Evolutionary conservation across 2,113 vertebrate genomes (phyloP).

Genomic region (Mesocricetus auratus): DNA sequence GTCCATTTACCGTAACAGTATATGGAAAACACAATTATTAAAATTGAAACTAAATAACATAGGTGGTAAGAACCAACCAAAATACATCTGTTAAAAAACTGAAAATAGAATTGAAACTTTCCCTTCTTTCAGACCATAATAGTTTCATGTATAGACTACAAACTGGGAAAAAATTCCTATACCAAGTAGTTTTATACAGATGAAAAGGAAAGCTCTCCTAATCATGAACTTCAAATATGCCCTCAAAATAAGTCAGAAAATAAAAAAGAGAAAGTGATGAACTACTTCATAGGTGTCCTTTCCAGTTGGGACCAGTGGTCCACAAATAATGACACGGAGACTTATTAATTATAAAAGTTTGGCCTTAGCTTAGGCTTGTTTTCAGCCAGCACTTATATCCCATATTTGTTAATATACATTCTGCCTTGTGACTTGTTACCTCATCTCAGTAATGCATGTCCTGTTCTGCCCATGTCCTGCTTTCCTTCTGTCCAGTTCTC

Average conservation of each 20-base stretch:
- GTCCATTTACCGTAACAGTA: background rate
- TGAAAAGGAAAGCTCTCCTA: background rate
- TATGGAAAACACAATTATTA: background rate
- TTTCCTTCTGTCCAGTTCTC: too few species aligned
- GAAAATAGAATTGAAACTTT: constrained; percentile 14
- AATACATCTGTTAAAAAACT: background rate
- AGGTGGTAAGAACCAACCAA: background rate
- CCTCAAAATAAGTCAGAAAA: background rate
- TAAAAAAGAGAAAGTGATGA: background rate
- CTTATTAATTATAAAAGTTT: too few species aligned
- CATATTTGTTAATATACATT: too few species aligned
- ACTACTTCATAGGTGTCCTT: background rate
- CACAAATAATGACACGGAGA: too few species aligned
- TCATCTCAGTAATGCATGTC: too few species aligned
- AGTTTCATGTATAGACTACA: background rate
- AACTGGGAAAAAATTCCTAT: background rate
- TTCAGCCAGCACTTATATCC: too few species aligned
- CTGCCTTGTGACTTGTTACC: too few species aligned
- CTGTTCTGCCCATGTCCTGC: too few species aligned
- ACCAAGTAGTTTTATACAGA: background rate
- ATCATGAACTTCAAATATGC: background rate
- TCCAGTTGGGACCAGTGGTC: too few species aligned
- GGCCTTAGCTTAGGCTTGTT: too few species aligned
- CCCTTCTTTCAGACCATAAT: background rate
- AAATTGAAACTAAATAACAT: constrained; percentile 5